Evolutionary conservation across 2,888 invertebrate species (phyloP).

Genomic region (Erpobdella octoculata): DNA sequence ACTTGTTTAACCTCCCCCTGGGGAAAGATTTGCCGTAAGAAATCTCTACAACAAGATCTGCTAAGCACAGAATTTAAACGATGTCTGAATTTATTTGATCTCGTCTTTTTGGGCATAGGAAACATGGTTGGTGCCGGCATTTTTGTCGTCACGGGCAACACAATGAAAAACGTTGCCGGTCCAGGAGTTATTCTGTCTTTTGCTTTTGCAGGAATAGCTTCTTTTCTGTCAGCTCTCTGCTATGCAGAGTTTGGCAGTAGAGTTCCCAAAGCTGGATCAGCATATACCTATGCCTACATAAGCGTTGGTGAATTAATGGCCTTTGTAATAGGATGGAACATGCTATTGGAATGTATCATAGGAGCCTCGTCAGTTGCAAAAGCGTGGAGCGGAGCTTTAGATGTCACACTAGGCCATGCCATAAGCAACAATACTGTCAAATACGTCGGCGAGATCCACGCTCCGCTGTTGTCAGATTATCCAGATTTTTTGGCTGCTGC

Average conservation of each 20-base stretch:
- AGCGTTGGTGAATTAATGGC: conserved; percentile 48
- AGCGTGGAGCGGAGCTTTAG: conserved; percentile 53
- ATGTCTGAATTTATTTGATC: conserved; percentile 73
- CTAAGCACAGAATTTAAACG: conserved; percentile 52
- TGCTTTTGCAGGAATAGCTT: conserved; percentile 73
- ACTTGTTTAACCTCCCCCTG: too few relatives aligned
- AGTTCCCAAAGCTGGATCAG: conserved; percentile 49
- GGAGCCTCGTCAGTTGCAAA: conserved; percentile 44
- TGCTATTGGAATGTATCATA: conserved; percentile 39
- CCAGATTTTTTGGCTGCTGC: conserved; percentile 51
- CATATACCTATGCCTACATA: conserved; percentile 51
- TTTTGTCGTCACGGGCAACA: conserved; percentile 89
- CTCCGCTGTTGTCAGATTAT: conserved; percentile 39
- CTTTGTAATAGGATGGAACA: conserved; percentile 46
- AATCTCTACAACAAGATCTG: conserved; percentile 37
- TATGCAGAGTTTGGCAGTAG: conserved; percentile 76
- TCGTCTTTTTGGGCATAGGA: conserved; percentile 76
- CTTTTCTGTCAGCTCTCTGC: conserved; percentile 68
- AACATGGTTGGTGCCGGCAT: conserved; percentile 96
- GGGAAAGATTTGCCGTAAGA: conserved; percentile 31
- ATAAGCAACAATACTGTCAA: conserved; percentile 40
- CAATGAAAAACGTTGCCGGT: conserved; percentile 75
- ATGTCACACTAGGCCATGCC: conserved; percentile 43
- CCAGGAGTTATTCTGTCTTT: conserved; percentile 76
- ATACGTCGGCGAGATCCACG: conserved; percentile 37